phyloP scores from a whole-genome alignment of 37 sponge, comb jelly and placozoan species.

The Agelas oroides region DNA sequence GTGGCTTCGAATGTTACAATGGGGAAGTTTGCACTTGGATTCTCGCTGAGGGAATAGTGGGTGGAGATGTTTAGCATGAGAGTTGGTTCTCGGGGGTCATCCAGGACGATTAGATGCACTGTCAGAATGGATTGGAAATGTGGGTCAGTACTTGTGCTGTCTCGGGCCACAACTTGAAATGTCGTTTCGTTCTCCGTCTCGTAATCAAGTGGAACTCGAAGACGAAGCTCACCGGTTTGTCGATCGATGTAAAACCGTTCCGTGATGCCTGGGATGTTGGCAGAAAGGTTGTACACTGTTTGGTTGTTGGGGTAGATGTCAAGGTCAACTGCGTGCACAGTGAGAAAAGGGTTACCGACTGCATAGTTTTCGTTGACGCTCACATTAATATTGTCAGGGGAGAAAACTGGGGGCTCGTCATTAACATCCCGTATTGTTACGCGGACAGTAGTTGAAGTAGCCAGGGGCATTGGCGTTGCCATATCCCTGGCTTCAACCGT shows the following conservation, averaged over 20 bases:
- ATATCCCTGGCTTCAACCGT: constrained; percentile 23
- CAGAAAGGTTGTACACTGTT: constrained; percentile 20
- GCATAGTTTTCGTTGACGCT: constrained; percentile 28
- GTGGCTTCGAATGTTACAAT: constrained; percentile 27
- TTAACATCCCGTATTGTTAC: constrained; percentile 33
- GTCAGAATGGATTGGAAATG: not conserved
- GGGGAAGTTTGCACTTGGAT: not conserved
- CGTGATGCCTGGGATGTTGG: not conserved
- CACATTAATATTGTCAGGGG: not conserved
- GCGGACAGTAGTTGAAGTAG: not conserved
- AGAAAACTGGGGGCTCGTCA: constrained; percentile 63
- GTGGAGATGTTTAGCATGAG: constrained; percentile 24
- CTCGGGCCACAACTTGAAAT: constrained; percentile 40
- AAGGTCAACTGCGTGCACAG: constrained; percentile 24
- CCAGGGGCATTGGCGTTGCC: constrained; percentile 11
- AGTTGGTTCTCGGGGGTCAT: constrained; percentile 18
- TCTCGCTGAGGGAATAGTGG: constrained; percentile 6
- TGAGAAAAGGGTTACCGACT: not conserved
- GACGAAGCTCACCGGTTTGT: constrained; percentile 32
- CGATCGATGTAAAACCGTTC: constrained; percentile 15
- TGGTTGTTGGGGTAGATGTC: constrained; percentile 39
- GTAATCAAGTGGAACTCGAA: constrained; percentile 42
- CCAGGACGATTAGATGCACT: constrained; percentile 4
- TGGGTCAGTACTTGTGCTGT: not conserved
- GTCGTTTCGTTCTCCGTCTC: not conserved